A percentile compares a stretch with the other conserved stretches of the same genome.
These are phyloP conservation scores for Teleogryllus occipitalis DNA, from an alignment of 1,140 invertebrate species.

Conservation along the genomic window DNA sequence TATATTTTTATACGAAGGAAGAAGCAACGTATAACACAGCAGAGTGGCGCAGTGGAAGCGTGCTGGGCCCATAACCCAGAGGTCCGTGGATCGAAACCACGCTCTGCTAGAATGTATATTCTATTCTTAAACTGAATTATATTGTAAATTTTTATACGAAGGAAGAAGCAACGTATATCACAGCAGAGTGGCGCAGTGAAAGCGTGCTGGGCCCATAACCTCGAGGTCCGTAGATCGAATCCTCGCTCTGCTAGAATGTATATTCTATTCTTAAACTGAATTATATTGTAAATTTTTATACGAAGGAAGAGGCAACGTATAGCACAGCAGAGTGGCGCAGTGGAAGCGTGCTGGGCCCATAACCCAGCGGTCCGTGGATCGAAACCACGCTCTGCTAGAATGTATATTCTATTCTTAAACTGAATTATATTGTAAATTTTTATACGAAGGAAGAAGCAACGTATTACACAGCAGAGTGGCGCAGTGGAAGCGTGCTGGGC, in stretches of 20 bases:
- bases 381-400: conserved; percentile 25
- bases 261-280: no score
- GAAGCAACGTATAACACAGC: no score
- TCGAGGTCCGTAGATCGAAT: conserved; percentile 23
- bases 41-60: conserved; percentile 24
- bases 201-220: conserved; percentile 24
- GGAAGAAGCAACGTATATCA: no score
- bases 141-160: no score
- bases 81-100: conserved; percentile 24
- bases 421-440: no score
- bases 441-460: no score
- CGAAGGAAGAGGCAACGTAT: no score
- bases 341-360: conserved; percentile 24
- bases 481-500: conserved; percentile 86
- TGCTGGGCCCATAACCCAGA: conserved; percentile 24
- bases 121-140: no score
- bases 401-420: no score
- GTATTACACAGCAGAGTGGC: conserved; percentile 88
- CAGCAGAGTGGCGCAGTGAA: conserved; percentile 23
- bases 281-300: no score
- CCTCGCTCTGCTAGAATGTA: conserved; percentile 25
- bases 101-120: no score
- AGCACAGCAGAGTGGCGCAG: conserved; percentile 23
- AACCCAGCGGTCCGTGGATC: conserved; percentile 24
- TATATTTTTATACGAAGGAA: no score